These are phyloP conservation scores for Cyclophora punctaria DNA, from an alignment of 2,888 invertebrate species.

Conservation along the genomic window DNA sequence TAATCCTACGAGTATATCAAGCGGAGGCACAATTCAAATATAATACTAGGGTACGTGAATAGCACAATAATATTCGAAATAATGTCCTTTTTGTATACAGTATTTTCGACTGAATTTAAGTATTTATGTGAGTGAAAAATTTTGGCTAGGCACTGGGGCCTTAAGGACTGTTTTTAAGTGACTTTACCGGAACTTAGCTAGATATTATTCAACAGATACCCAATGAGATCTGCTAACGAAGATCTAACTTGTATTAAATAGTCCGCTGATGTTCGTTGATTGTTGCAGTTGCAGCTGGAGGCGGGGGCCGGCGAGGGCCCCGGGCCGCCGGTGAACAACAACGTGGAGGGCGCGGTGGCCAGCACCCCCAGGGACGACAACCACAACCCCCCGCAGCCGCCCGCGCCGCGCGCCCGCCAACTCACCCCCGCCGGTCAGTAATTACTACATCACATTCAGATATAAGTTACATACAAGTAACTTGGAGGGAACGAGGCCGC, in stretches of 20 bases:
- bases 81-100: too few species aligned
- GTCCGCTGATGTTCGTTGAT: neutral
- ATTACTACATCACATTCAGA: too few species aligned
- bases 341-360: conserved; percentile 53
- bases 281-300: conserved; percentile 56
- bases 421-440: conserved; percentile 74
- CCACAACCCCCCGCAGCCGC: conserved; percentile 56
- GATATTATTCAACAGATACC: neutral
- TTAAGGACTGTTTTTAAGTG: neutral
- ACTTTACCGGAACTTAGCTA: neutral
- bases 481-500: too few species aligned
- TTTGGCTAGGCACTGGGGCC: neutral
- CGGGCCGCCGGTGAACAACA: conserved; percentile 65
- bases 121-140: neutral
- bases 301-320: conserved; percentile 59
- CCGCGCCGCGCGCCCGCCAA: conserved; percentile 56
- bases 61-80: too few species aligned
- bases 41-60: too few species aligned
- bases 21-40: too few species aligned
- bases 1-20: too few species aligned
- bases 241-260: neutral
- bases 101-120: too few species aligned
- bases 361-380: conserved; percentile 64
- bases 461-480: too few species aligned
- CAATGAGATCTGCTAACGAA: neutral